phyloP scores from a whole-genome alignment of 2,113 vertebrate species.

The Mesoclemmys tuberculata region DNA sequence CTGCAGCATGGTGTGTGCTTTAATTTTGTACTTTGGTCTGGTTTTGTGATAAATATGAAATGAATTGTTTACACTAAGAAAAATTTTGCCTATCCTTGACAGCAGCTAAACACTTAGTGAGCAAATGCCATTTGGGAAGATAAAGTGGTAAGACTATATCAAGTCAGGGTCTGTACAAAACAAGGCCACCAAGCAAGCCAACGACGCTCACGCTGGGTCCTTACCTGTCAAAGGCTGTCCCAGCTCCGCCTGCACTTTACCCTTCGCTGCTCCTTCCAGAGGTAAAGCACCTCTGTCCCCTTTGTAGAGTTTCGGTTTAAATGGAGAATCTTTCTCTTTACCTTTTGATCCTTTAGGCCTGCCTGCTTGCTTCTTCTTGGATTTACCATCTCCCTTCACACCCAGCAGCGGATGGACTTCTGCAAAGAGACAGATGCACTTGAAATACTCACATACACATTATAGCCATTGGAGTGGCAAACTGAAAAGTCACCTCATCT shows the following conservation, averaged over 20 bases:
- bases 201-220: constrained; percentile 73
- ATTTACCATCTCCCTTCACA: constrained; percentile 98
- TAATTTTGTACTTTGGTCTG: neutral
- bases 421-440: constrained; percentile 58
- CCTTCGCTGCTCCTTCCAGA: constrained; percentile 94
- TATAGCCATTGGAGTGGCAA: neutral
- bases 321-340: constrained; percentile 99
- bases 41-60: neutral
- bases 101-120: constrained; percentile 43
- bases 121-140: constrained; percentile 6
- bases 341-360: constrained; percentile 99
- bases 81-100: constrained; percentile 53
- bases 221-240: constrained; percentile 94
- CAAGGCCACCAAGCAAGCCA: constrained; percentile 81
- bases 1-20: rapidly evolving
- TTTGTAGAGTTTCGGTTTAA: constrained; percentile 97
- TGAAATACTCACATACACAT: neutral
- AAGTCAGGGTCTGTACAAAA: constrained; percentile 69
- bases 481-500: neutral
- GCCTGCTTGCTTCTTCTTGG: constrained; percentile 99
- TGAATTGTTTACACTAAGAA: neutral
- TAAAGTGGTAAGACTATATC: neutral
- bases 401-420: constrained; percentile 98
- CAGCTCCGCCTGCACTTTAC: constrained; percentile 92
- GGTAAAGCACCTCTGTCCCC: constrained; percentile 92